A percentile compares a stretch with the other conserved stretches of the same genome.
Evolutionary conservation across 2,888 invertebrate species (phyloP).

Genomic region (Tineola bisselliella): DNA sequence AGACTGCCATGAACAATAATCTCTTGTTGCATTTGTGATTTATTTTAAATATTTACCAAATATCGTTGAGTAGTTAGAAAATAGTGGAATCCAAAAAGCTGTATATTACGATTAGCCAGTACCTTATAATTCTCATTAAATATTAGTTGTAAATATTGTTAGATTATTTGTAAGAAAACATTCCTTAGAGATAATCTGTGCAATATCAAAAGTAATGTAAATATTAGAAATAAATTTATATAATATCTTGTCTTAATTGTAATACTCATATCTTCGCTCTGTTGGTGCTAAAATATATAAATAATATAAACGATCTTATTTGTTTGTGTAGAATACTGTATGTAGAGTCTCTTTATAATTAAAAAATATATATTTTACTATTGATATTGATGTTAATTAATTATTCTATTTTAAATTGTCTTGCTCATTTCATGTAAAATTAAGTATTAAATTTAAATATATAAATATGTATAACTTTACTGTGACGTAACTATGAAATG

Average conservation of each 20-base stretch:
- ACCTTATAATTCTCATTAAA: conserved; percentile 31
- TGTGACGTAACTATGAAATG: too few species aligned
- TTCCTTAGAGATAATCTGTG: conserved; percentile 59
- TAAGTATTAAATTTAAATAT: not conserved
- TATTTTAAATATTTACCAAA: conserved; percentile 42
- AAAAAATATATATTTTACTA: not conserved
- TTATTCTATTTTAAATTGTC: not conserved
- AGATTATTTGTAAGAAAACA: conserved; percentile 29
- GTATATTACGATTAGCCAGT: conserved; percentile 25
- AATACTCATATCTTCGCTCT: conserved; percentile 11
- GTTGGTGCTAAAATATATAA: conserved; percentile 10
- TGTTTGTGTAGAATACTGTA: not conserved
- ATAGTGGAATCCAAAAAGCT: conserved; percentile 14
- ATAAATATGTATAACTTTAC: not conserved
- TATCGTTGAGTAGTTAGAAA: conserved; percentile 26
- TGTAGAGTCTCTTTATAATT: not conserved
- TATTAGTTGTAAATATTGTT: conserved; percentile 25
- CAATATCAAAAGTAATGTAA: conserved; percentile 33
- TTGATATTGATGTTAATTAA: not conserved
- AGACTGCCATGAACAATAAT: conserved; percentile 19
- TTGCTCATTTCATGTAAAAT: not conserved
- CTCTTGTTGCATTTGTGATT: conserved; percentile 56
- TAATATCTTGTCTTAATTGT: conserved; percentile 8
- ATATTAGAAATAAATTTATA: conserved; percentile 15
- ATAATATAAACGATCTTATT: not conserved